These are phyloP conservation scores for Rhodeus uyekii DNA, from an alignment of 2,797 vertebrate species.

Conservation along the genomic window DNA sequence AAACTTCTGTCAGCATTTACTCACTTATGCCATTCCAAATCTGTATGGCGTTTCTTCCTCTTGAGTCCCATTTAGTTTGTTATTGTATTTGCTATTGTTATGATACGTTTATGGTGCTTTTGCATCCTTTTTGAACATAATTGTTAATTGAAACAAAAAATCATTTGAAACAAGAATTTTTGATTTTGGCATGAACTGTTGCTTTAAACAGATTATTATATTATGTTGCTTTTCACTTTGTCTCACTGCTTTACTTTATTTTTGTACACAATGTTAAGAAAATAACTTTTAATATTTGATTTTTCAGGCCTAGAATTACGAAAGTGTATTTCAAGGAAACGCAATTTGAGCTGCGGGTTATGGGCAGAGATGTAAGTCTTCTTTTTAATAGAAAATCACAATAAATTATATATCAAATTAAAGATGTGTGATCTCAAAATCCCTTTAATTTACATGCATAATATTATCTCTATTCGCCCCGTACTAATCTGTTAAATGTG, in stretches of 20 bases:
- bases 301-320: slow-evolving; percentile 86
- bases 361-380: slow-evolving; percentile 88
- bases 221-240: background rate
- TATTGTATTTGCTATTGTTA: no score
- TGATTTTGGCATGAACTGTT: background rate
- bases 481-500: background rate
- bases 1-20: background rate
- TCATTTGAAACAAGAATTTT: background rate
- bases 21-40: background rate
- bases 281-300: background rate
- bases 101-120: background rate
- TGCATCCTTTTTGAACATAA: background rate
- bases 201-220: background rate
- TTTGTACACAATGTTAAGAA: background rate
- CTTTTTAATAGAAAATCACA: background rate
- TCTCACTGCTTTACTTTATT: background rate
- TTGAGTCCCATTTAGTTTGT: background rate
- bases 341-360: slow-evolving; percentile 86
- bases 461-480: background rate
- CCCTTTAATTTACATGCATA: background rate
- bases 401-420: background rate
- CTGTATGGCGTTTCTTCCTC: background rate
- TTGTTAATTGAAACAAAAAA: background rate
- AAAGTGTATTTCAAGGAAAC: slow-evolving; percentile 90
- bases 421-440: background rate